Evolutionary conservation across 2,113 vertebrate genomes (phyloP), one percentile per base, ranked within the genome.

Genomic region (Phylloscopus whistleri): DNA sequence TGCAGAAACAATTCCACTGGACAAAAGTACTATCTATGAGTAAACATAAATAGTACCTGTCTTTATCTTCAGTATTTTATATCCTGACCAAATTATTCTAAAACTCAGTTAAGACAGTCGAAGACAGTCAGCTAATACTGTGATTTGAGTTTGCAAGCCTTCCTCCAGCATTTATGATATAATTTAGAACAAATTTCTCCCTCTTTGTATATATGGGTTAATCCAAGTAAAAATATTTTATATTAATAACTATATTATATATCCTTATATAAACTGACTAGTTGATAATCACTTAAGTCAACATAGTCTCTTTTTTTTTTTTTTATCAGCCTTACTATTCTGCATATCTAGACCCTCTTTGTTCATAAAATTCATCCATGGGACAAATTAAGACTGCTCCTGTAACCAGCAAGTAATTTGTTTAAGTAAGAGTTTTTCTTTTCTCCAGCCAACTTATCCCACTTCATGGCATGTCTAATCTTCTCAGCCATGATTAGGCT

Each of bases 401-500:
- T 39, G n/a, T 26, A 84, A 84, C 30, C 35, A 89, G 39, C 21
- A 52, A 66, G 13, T 56, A 70, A 82, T 67, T 87, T 87, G 37
- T 73, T 58, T 28, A 83, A 95, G 90, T 90, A 39, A 75, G 37
- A 31, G 33, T 37, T 95, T 95, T 95, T 46, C 59, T 94, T 88
- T 93, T 63, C 66, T 78, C 35, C 41, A 22, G 19, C 16, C 56
- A 64, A 72, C 2, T 49, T 76, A 62, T 41, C 48, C 28, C 37
- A 56, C 35, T 35, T 56, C 31, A 41, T 31, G 43, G 56, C 51
- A 89, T 8, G 5, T 52, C 51, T 77, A 35, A 84, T 56, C 58
- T 89, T 89, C 70, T 82, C 33, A 76, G 82, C 17, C 28, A 52
- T 56, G 60, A 91, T 86, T 28, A 93, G 46, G 33, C 70, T 69